Conservation (phyloP, 1,140 invertebrate species). For the Ceratitis capitata region DNA sequence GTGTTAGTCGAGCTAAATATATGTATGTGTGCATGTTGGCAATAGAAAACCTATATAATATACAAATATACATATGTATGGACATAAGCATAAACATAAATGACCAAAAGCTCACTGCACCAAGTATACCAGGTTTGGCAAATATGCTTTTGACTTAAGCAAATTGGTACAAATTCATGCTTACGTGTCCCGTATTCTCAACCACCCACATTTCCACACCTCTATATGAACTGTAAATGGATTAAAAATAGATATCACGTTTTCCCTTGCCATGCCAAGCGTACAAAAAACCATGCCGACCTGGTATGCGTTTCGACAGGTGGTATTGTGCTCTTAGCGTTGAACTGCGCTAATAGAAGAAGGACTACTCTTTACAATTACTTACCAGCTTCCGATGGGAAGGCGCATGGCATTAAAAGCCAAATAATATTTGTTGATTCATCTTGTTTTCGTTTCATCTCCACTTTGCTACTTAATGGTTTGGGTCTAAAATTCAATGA, state of each 20-base stretch:
- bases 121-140: not conserved
- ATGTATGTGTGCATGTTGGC: too few species aligned
- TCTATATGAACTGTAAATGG: not conserved
- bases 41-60: too few species aligned
- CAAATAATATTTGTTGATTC: not conserved
- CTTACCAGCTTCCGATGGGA: not conserved
- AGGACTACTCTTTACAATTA: not conserved
- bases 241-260: conserved; percentile 23
- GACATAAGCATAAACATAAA: too few species aligned
- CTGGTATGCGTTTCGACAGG: too few species aligned
- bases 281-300: not conserved
- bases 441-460: not conserved
- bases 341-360: too few species aligned
- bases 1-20: too few species aligned
- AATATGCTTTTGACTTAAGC: not conserved
- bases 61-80: too few species aligned
- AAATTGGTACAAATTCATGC: not conserved
- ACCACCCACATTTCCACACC: not conserved
- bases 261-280: conserved; percentile 3
- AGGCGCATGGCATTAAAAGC: not conserved
- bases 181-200: not conserved
- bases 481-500: conserved; percentile 6
- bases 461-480: conserved; percentile 11
- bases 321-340: not conserved
- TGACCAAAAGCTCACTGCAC: not conserved